Conservation (phyloP, 2,797 vertebrate species). For the Carapus acus region DNA sequence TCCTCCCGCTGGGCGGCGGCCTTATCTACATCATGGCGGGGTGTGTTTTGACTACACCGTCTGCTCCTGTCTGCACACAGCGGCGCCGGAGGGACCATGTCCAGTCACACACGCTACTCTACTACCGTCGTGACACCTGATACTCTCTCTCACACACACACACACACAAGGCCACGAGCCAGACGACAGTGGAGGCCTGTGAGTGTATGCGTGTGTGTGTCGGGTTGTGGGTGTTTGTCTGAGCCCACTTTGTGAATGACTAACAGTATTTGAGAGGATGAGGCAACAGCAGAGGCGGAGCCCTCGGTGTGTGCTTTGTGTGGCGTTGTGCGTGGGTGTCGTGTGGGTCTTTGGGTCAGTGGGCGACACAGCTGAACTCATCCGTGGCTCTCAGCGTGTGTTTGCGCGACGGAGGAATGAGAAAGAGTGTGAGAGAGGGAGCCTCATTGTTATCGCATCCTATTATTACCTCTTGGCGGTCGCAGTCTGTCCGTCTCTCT, state of each 20-base stretch:
- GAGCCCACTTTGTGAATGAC: slow-evolving; percentile 13
- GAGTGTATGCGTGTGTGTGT: slow-evolving; percentile 15
- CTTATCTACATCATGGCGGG: slow-evolving; percentile 8
- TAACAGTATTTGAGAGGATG: slow-evolving; percentile 29
- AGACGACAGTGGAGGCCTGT: slow-evolving; percentile 40
- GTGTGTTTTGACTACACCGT: slow-evolving; percentile 7
- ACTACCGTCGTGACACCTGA: slow-evolving; percentile 52
- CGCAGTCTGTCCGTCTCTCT: too few species aligned
- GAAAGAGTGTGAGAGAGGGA: slow-evolving; percentile 2
- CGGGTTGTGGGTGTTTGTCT: slow-evolving; percentile 15
- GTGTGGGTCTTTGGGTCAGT: not conserved
- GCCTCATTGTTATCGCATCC: too few species aligned
- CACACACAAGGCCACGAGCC: slow-evolving; percentile 24
- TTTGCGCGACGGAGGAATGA: not conserved
- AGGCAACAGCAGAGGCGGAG: slow-evolving; percentile 24
- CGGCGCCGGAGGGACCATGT: slow-evolving; percentile 16
- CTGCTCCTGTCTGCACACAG: slow-evolving; percentile 15
- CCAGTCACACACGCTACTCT: slow-evolving; percentile 47
- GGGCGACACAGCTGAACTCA: not conserved
- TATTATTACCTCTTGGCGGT: too few species aligned
- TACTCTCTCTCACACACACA: too few species aligned
- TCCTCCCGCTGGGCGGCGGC: slow-evolving; percentile 20
- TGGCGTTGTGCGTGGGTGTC: not conserved
- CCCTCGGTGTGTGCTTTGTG: slow-evolving; percentile 9
- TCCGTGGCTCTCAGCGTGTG: not conserved